Conservation (phyloP, 2,888 invertebrate genomes). For the Cordilura impudica region DNA sequence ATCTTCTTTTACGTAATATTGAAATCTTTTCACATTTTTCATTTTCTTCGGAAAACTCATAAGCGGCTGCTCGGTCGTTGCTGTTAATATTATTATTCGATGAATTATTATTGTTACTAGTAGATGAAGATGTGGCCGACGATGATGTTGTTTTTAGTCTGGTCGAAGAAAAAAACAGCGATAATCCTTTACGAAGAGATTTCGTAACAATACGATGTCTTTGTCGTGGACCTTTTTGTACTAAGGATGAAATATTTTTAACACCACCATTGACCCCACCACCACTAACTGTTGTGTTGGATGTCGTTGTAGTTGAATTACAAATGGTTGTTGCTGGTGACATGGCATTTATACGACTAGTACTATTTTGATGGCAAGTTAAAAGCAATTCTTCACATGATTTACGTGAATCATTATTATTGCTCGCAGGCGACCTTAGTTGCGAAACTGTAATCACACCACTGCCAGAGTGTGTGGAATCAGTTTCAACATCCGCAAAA, state of each 20-base stretch:
- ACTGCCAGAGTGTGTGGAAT: slow-evolving; percentile 76
- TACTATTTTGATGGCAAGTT: slow-evolving; percentile 31
- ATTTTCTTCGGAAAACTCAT: slow-evolving; percentile 90
- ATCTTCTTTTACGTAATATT: slow-evolving; percentile 88
- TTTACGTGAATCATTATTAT: slow-evolving; percentile 64
- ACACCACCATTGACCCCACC: slow-evolving; percentile 46
- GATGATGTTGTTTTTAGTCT: slow-evolving; percentile 66
- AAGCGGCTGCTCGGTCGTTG: slow-evolving; percentile 79
- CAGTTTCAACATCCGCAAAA: slow-evolving; percentile 82
- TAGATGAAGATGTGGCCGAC: slow-evolving; percentile 37
- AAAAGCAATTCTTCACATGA: slow-evolving; percentile 79
- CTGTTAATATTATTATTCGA: slow-evolving; percentile 76
- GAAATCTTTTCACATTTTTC: slow-evolving; percentile 92
- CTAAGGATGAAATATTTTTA: slow-evolving; percentile 41
- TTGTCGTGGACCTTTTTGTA: slow-evolving; percentile 43
- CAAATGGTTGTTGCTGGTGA: slow-evolving; percentile 73
- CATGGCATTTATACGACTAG: slow-evolving; percentile 49
- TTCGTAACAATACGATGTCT: slow-evolving; percentile 76
- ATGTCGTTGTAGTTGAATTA: slow-evolving; percentile 48
- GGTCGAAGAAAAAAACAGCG: slow-evolving; percentile 54
- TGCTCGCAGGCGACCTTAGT: slow-evolving; percentile 33
- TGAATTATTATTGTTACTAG: slow-evolving; percentile 13
- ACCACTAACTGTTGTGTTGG: slow-evolving; percentile 5
- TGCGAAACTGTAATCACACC: slow-evolving; percentile 65
- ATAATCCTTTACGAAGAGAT: slow-evolving; percentile 75